Base-by-base conservation (phyloP, 2,113 vertebrate genomes). In the Mustela lutreola region DNA sequence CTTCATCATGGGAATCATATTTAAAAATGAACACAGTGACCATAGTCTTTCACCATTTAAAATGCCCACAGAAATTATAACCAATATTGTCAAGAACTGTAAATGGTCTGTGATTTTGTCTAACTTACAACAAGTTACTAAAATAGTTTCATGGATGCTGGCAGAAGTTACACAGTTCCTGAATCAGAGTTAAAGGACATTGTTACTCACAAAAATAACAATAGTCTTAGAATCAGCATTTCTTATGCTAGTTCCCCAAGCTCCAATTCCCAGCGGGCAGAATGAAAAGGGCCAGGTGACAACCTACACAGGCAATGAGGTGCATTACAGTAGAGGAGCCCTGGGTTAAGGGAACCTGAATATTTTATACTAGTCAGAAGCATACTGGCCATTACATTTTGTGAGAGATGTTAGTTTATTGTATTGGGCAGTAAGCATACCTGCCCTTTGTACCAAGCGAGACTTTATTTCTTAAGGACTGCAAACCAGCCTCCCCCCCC, bases 21-120 rank as follows among this genome's bases (percentile, higher is more conserved):
- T 95, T 18, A 79, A 89, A 95, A 63, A 56, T 82, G 28, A 42
- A 95, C 33, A 82, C 89, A 62, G 18, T 70, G 22, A 93, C 1
- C 8, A 81, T 78, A 63, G 58, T 33, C 94, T 62, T 82, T 89
- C 11, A 89, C 36, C n/a, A 93, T 24, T 28, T 12, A 89, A 33
- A n/a, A 5, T 53, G 8, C 28, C 11, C 6, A 36, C 4, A 84
- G 42, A 88, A 83, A 22, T 21, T 42, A 58, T 63, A 87, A 58
- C 42, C 12, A n/a, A 48, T 56, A 60, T 22, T 24, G 21, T 71
- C 33, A 39, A 45, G 67, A 85, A 45, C 4, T 70, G 8, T 62
- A 70, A 70, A 75, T 14, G 7, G 2, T 56, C 42, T 82, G 11
- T 62, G 42, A 48, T 86, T 70, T 73, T 33, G 39, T 5, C 1